A percentile compares a stretch with the other conserved stretches of the same genome.
phyloP scores from a whole-genome alignment of 1,140 invertebrate genomes.

The Fopius arisanus region DNA sequence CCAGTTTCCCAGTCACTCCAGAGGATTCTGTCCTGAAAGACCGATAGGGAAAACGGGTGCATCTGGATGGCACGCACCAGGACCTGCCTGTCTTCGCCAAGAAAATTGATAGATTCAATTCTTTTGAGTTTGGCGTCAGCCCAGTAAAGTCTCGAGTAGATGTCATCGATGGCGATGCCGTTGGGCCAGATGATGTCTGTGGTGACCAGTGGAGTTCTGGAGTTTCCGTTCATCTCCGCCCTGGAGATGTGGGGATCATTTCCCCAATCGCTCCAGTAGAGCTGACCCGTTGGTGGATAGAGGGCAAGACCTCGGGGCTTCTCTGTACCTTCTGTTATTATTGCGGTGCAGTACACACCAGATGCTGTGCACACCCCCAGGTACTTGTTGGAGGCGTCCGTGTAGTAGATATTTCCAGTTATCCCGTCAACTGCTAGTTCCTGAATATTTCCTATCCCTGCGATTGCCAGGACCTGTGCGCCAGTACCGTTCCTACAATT shows the following conservation, averaged over 20 bases:
- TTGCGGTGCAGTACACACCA: constrained; percentile 70
- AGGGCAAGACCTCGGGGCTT: constrained; percentile 73
- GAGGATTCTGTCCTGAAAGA: constrained; percentile 88
- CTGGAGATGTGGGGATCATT: constrained; percentile 74
- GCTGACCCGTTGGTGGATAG: constrained; percentile 70
- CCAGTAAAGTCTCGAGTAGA: constrained; percentile 81
- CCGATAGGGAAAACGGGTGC: constrained; percentile 82
- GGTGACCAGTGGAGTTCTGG: constrained; percentile 60
- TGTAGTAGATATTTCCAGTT: constrained; percentile 83
- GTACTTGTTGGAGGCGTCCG: constrained; percentile 73
- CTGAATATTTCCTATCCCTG: constrained; percentile 73
- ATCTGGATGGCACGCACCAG: constrained; percentile 69
- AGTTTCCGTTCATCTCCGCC: constrained; percentile 85
- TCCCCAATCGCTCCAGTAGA: constrained; percentile 91
- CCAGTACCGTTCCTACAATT: constrained; percentile 65
- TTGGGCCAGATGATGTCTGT: constrained; percentile 83
- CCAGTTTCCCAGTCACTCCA: constrained; percentile 84
- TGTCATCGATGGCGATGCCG: constrained; percentile 87
- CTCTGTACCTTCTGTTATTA: constrained; percentile 67
- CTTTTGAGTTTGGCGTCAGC: constrained; percentile 77
- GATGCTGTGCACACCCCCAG: constrained; percentile 78
- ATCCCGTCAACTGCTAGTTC: constrained; percentile 85
- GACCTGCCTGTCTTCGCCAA: constrained; percentile 74
- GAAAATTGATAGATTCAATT: constrained; percentile 81
- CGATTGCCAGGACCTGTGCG: constrained; percentile 65